phyloP scores from a whole-genome alignment of 2,888 invertebrate genomes.

The Limnephilus lunatus region DNA sequence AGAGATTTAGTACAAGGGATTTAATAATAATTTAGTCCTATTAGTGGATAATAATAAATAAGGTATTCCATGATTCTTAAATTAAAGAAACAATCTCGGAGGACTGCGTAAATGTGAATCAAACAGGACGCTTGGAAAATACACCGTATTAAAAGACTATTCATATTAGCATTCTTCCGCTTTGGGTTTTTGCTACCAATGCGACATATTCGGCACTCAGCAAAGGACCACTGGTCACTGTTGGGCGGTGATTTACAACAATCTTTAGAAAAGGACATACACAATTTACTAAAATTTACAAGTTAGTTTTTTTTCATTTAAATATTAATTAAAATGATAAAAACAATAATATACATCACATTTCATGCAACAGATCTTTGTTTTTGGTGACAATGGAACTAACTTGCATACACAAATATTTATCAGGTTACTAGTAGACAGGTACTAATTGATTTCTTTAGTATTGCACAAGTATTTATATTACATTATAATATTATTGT shows the following conservation, averaged over 20 bases:
- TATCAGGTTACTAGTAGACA: not conserved
- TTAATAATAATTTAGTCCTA: constrained; percentile 58
- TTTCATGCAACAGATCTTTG: constrained; percentile 64
- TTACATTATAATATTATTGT: constrained; percentile 11
- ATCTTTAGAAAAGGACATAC: constrained; percentile 62
- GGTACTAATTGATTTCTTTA: constrained; percentile 11
- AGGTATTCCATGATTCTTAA: constrained; percentile 45
- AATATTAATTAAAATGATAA: constrained; percentile 60
- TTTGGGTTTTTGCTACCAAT: not conserved
- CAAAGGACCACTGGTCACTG: not conserved
- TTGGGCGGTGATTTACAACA: constrained; percentile 37
- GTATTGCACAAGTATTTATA: constrained; percentile 13
- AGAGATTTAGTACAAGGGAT: constrained; percentile 60
- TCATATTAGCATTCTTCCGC: not conserved
- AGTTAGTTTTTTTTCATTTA: constrained; percentile 55
- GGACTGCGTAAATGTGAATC: constrained; percentile 10
- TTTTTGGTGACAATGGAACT: constrained; percentile 25
- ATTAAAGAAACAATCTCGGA: constrained; percentile 32
- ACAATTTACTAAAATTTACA: constrained; percentile 63
- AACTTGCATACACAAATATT: constrained; percentile 11
- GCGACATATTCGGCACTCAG: not conserved
- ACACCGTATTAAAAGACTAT: constrained; percentile 7
- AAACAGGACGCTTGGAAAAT: not conserved
- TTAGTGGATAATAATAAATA: constrained; percentile 51
- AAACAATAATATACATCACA: constrained; percentile 65